These are phyloP conservation scores for Spilosoma lubricipeda DNA, from an alignment of 2,888 invertebrate species.

Conservation along the genomic window DNA sequence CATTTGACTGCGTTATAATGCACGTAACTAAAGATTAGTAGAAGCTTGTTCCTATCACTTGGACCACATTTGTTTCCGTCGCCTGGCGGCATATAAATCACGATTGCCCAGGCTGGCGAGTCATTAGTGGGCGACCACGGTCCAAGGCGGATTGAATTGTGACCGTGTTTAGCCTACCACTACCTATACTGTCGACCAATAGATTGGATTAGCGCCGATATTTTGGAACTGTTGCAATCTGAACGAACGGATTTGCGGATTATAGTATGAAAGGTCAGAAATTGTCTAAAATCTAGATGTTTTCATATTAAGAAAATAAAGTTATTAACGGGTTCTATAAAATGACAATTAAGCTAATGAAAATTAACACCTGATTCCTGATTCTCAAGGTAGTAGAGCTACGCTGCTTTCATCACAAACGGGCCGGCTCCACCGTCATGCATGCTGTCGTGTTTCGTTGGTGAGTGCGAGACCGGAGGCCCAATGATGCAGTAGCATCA, in stretches of 20 bases:
- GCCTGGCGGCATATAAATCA: slow-evolving; percentile 77
- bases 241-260: background rate
- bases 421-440: no score
- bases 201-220: slow-evolving; percentile 14
- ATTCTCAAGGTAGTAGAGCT: no score
- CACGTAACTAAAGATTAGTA: background rate
- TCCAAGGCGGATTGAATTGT: slow-evolving; percentile 72
- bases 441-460: no score
- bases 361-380: no score
- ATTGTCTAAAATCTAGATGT: no score
- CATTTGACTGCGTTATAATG: background rate
- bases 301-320: no score
- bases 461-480: no score
- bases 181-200: slow-evolving; percentile 27
- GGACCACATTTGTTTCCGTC: slow-evolving; percentile 53
- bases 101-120: slow-evolving; percentile 72
- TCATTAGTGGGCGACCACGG: slow-evolving; percentile 77
- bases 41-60: slow-evolving; percentile 29
- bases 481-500: no score
- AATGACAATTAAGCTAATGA: no score
- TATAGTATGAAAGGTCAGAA: background rate
- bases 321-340: no score
- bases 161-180: slow-evolving; percentile 59
- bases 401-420: no score
- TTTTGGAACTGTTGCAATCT: background rate